phyloP scores from a whole-genome alignment of 2,888 invertebrate species.

The Yponomeuta plumbellus region DNA sequence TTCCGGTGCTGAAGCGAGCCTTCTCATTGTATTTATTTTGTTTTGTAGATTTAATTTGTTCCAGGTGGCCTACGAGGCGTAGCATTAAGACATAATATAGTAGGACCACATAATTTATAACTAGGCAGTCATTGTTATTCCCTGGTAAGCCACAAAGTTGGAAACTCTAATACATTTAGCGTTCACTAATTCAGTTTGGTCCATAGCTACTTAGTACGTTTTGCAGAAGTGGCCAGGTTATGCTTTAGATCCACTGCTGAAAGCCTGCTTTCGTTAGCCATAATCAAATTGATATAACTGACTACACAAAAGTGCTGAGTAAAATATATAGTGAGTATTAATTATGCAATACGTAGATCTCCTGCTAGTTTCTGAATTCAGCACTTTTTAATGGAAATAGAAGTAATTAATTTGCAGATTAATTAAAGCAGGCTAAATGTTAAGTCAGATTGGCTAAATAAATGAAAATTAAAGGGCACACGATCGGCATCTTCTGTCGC shows the following conservation, averaged over 20 bases:
- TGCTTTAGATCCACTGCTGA: background rate
- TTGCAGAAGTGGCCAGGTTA: background rate
- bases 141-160: background rate
- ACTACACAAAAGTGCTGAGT: background rate
- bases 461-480: too few relatives aligned
- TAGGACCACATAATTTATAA: background rate
- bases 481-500: too few relatives aligned
- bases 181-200: background rate
- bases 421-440: too few relatives aligned
- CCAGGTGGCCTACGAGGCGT: too few relatives aligned
- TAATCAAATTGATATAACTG: background rate
- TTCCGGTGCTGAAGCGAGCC: too few relatives aligned
- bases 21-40: too few relatives aligned
- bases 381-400: too few relatives aligned
- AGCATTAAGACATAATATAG: background rate
- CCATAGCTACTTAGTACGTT: background rate
- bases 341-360: too few relatives aligned
- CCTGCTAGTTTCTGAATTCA: too few relatives aligned
- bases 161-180: background rate
- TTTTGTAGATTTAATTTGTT: too few relatives aligned
- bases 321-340: background rate
- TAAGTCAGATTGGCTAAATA: too few relatives aligned
- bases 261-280: background rate
- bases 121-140: background rate
- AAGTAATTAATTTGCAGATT: too few relatives aligned